Conservation (phyloP, 2,797 vertebrate species). For the Amniataba percoides region DNA sequence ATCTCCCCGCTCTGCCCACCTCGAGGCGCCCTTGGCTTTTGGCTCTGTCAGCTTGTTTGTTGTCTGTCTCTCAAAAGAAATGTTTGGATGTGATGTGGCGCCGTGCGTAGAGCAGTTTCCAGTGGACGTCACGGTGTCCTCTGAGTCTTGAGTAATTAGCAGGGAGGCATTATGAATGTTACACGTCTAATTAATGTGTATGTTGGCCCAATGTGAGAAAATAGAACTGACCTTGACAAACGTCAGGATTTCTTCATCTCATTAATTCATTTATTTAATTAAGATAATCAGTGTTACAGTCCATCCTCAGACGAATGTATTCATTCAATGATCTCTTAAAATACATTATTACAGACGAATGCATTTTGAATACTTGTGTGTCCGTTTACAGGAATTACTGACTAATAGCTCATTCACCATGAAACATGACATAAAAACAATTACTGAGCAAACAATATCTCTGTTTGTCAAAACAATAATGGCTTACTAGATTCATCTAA, state of each 20-base stretch:
- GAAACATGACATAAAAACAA: conserved; percentile 11
- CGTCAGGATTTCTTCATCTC: not conserved
- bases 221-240: conserved; percentile 13
- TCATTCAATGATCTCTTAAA: not conserved
- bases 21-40: conserved; percentile 56
- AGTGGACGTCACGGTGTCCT: conserved; percentile 9
- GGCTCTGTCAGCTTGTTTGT: conserved; percentile 54
- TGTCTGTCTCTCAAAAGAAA: conserved; percentile 43
- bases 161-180: conserved; percentile 11
- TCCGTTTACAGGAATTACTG: conserved; percentile 13
- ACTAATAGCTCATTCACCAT: conserved; percentile 16
- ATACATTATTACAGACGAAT: not conserved
- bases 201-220: conserved; percentile 9
- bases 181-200: conserved; percentile 27
- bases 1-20: conserved; percentile 58
- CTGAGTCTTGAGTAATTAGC: conserved; percentile 30
- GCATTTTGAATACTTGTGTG: not conserved
- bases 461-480: conserved; percentile 1
- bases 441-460: not conserved
- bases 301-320: not conserved
- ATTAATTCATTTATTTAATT: conserved; percentile 19
- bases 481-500: not conserved
- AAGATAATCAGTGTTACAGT: not conserved
- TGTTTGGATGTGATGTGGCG: conserved; percentile 20
- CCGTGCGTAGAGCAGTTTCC: conserved; percentile 9